Base-by-base conservation (phyloP, 2,888 invertebrate species). In the Scaptomyza tumidula region DNA sequence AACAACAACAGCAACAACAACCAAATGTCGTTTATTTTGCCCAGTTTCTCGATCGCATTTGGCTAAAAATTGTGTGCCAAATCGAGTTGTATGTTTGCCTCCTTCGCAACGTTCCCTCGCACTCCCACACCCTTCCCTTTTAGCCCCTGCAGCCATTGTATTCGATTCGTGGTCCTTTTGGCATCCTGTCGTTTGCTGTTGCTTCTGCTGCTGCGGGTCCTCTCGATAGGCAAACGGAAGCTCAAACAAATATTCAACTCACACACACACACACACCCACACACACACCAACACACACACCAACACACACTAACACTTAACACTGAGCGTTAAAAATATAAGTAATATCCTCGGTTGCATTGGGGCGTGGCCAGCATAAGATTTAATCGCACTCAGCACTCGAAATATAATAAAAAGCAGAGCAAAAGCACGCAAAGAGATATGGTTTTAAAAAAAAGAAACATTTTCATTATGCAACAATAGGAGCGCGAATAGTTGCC, bases 331-430 rank as follows among this genome's bases (percentile, higher is more conserved):
- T 16, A 37, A 49, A 46, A 41, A 46, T 56, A 54, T 50, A 67
- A 59, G 73, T 75, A 77, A 83, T 83, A 83, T 81, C 75, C 77
- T 81, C 63, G 71, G 65, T 71, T 60, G 64, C 48, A n/a, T 50
- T 44, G 31, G 68, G 75, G 62, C 70, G 67, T 58, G 73, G 54
- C 67, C 59, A 62, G 63, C 48, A 70, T 53, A 62, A 79, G 73
- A 84, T 85, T 87, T 74, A 87, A 85, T 85, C 88, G 80, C 69
- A 62, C 45, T 49, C 53, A 56, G 67, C 37, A n/a, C n/a, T 37
- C n/a, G 37, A 45, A 54, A 16, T 46, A 52, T 29, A 11, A 14
- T 6, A 6, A 29, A 6, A 0, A 33, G 33, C 10, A 10, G 31
- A 39, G 41, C n/a, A 43, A 58, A n/a, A 11, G 11, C 14, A 6